Conservation (phyloP, 2,797 vertebrate species). For the Ciconia nigra region DNA sequence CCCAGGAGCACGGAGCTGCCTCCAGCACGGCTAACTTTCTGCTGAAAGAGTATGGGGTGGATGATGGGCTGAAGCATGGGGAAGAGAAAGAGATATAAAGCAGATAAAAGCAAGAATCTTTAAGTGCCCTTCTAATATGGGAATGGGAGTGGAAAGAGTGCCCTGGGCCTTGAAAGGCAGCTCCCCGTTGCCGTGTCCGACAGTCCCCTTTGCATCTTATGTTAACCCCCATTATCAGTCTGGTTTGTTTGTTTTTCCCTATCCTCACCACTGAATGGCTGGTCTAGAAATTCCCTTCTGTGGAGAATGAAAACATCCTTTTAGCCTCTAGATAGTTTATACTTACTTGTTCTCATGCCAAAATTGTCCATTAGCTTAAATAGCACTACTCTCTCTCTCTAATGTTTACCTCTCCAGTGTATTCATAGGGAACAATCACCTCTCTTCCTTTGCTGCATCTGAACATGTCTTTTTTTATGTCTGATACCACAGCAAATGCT, state of each 20-base stretch:
- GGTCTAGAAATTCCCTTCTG: background rate
- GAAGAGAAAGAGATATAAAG: background rate
- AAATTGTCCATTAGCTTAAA: conserved; percentile 41
- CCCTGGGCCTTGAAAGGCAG: background rate
- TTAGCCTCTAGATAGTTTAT: background rate
- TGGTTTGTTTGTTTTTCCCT: background rate
- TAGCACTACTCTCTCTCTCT: background rate
- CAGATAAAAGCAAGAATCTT: background rate
- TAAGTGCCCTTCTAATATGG: background rate
- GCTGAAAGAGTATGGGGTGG: background rate
- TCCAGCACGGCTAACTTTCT: background rate
- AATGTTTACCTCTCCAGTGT: background rate
- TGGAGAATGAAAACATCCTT: background rate
- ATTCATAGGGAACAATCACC: background rate
- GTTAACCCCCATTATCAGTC: background rate
- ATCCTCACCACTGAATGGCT: background rate
- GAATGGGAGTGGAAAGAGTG: background rate
- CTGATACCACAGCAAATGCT: background rate
- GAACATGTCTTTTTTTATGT: background rate
- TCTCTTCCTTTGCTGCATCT: background rate
- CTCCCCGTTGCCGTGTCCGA: background rate
- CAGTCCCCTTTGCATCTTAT: background rate
- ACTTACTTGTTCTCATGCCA: background rate
- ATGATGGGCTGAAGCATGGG: background rate
- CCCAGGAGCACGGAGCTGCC: background rate